Conservation (phyloP, 2,797 vertebrate genomes). For the Aphelocoma californica region DNA sequence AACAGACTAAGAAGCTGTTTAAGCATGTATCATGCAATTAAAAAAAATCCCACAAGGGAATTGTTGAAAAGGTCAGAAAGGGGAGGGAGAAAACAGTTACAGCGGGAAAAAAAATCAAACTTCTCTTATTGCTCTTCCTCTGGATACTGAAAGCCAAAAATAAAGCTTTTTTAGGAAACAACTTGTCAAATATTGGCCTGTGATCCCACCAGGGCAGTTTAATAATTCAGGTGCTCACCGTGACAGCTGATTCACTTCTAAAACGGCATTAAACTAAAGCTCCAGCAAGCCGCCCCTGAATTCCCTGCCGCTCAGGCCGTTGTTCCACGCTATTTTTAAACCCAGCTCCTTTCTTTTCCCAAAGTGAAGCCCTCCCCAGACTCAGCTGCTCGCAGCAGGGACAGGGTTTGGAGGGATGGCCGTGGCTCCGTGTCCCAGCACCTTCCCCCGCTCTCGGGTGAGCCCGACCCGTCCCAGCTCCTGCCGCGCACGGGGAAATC, state of each 20-base stretch:
- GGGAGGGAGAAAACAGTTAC: neutral
- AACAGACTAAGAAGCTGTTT: neutral
- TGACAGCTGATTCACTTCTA: neutral
- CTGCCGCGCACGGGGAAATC: accelerated
- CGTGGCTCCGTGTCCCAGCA: neutral
- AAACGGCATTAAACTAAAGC: neutral
- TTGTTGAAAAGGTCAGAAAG: neutral
- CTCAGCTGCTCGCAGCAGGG: neutral
- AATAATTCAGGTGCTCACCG: neutral
- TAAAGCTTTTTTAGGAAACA: neutral
- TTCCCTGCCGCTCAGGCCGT: accelerated
- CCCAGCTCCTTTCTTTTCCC: accelerated
- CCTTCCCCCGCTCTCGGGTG: neutral
- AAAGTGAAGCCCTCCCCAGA: accelerated
- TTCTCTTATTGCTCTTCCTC: neutral
- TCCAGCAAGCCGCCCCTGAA: neutral
- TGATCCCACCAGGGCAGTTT: neutral
- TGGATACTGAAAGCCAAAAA: neutral
- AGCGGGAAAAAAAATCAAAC: neutral
- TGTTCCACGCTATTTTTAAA: neutral
- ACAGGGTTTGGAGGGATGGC: accelerated
- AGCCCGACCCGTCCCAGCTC: neutral
- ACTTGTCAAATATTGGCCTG: neutral
- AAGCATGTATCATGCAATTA: neutral
- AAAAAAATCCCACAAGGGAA: neutral